Percentiles rank a stretch among this genome's conserved stretches.
These are phyloP conservation scores for Mayetiola destructor DNA, from an alignment of 2,888 invertebrate genomes.

Conservation along the genomic window DNA sequence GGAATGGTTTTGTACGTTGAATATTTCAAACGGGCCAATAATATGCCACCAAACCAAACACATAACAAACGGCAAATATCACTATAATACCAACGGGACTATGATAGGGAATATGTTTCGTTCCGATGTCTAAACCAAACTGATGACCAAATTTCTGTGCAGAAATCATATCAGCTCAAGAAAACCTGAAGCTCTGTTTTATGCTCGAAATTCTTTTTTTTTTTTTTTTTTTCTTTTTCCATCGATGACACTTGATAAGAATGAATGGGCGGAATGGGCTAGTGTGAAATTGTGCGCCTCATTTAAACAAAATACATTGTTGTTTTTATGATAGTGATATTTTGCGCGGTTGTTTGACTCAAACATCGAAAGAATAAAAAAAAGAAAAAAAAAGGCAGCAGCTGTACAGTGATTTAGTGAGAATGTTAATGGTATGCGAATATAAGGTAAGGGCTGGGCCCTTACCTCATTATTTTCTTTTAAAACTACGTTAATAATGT, in stretches of 20 bases:
- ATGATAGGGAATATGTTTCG: not conserved
- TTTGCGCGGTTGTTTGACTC: not conserved
- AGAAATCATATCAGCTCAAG: constrained; percentile 1
- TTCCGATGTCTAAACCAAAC: not conserved
- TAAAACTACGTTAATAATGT: not conserved
- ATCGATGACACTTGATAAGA: no score
- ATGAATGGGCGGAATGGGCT: no score
- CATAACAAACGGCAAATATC: not conserved
- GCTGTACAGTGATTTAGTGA: not conserved
- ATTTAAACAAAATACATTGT: constrained; percentile 3
- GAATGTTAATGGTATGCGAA: not conserved
- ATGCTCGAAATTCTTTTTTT: no score
- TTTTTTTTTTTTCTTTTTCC: no score
- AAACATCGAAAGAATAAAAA: no score
- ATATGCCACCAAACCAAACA: no score
- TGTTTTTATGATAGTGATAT: not conserved
- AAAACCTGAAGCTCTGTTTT: not conserved
- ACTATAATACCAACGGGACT: not conserved
- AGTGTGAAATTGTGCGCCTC: constrained; percentile 2
- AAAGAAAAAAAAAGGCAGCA: not conserved
- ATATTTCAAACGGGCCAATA: no score
- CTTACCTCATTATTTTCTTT: not conserved
- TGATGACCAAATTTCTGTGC: not conserved
- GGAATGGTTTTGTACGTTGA: no score
- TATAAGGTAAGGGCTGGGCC: not conserved